Evolutionary conservation across 2,888 invertebrate genomes (phyloP).

Genomic region (Chironomus tentans): DNA sequence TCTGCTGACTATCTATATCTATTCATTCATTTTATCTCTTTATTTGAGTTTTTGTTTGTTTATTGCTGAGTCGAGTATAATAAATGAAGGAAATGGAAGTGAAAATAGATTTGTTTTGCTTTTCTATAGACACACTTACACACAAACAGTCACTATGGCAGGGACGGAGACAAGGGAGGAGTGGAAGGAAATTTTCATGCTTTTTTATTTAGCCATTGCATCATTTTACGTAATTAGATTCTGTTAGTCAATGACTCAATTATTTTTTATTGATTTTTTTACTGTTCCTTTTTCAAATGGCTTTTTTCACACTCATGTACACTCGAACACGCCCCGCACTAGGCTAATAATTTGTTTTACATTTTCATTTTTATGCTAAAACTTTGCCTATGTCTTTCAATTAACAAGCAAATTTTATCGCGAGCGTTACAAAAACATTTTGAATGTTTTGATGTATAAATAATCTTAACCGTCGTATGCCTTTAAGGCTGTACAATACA

Average conservation of each 20-base stretch:
- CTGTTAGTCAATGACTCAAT: conserved; percentile 18
- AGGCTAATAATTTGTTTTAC: not conserved
- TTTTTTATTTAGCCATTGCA: not conserved
- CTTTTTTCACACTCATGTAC: not conserved
- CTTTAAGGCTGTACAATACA: not conserved
- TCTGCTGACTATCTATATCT: not conserved
- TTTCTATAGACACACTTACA: not conserved
- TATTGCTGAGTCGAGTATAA: not conserved
- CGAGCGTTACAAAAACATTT: not conserved
- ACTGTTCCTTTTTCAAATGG: not conserved
- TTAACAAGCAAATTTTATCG: not conserved
- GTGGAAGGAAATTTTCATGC: not conserved
- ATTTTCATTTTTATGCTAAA: no score
- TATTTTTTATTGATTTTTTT: conserved; percentile 16
- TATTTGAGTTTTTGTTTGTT: not conserved
- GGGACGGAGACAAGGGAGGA: not conserved
- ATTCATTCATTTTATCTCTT: not conserved
- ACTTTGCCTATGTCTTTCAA: no score
- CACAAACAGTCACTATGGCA: not conserved
- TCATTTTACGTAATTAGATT: conserved; percentile 9
- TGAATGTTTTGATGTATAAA: not conserved
- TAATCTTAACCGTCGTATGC: not conserved
- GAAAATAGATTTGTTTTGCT: conserved; percentile 4
- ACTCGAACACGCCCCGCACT: not conserved
- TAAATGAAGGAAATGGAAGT: not conserved